Percentiles rank a stretch among this genome's conserved stretches.
phyloP scores from a whole-genome alignment of 2,888 invertebrate species.

The Aspidiotus destructor region DNA sequence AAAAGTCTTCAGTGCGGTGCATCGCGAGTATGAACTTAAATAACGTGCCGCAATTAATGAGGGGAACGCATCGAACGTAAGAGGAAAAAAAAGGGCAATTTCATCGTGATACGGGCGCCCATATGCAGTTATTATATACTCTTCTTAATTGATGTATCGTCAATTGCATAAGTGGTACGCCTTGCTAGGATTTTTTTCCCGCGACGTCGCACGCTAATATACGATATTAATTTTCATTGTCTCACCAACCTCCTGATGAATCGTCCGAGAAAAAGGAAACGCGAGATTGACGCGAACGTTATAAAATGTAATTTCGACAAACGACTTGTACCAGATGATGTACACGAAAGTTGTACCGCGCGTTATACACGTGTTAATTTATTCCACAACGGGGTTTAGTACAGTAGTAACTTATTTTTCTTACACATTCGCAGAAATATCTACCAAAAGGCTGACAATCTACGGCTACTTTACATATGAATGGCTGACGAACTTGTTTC shows the following conservation, averaged over 20 bases:
- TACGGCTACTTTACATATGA: slow-evolving; percentile 22
- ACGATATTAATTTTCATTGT: no score
- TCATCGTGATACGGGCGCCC: slow-evolving; percentile 1
- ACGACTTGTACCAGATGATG: no score
- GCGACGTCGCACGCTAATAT: no score
- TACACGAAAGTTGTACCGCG: no score
- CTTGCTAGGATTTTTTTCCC: not conserved
- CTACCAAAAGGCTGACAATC: not conserved
- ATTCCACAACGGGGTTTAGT: no score
- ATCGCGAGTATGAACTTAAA: not conserved
- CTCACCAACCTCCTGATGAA: no score
- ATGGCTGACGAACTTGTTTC: slow-evolving; percentile 20
- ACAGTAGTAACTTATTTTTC: no score
- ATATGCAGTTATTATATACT: not conserved
- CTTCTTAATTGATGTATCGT: not conserved
- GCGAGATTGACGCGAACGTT: no score
- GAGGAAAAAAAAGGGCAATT: not conserved
- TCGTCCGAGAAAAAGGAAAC: no score
- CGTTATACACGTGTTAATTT: no score
- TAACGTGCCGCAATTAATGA: not conserved
- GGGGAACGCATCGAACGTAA: not conserved
- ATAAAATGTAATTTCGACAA: no score
- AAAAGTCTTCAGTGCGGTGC: not conserved
- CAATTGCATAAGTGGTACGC: not conserved
- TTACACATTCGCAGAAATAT: no score